Evolutionary conservation across 1,140 invertebrate genomes (phyloP), one percentile per base, ranked within the genome.

Genomic region (Lineus longissimus): DNA sequence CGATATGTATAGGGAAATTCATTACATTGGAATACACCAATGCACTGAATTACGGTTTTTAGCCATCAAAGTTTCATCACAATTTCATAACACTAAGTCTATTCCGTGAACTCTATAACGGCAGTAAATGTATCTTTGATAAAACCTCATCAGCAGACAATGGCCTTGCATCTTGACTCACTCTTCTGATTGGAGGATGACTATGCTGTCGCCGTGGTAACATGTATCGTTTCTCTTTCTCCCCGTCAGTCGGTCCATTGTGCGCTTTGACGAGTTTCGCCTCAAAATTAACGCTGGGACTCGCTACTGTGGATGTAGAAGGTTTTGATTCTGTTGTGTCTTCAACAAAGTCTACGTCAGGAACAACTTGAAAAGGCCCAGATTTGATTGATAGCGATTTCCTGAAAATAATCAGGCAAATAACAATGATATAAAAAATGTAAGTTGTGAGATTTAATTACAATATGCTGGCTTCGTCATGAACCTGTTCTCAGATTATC

Each of bases 291-390:
- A 29, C 55, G 41, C 11, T 62, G 58, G 55, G 51, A 36, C 43
- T 29, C 58, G 19, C 9, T 29, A 13, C 25, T 29, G 33, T 15
- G 40, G 43, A 15, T 31, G 31, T 45, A 15, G 41, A 13, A n/a
- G 51, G 17, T 2, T 31, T 15, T 9, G 66, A 7, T 4, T 65
- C 56, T 27, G 62, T 45, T 31, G 64, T 60, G 9, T 70, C 64
- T 60, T 64, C 45, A 15, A 60, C 61, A 40, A 31, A 45, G 57
- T 78, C 76, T 17, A 74, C 64, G 59, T 77, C 75, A 15, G 75
- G 77, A 19, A 79, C 75, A 27, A 79, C 73, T 60, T 77, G 75
- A 15, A 73, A 59, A 6, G 68, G 71, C 15, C 66, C 71, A 13
- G 70, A 61, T 9, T 54, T 36, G 13, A 64, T 63, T 30, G 71